phyloP scores from a whole-genome alignment of 2,888 invertebrate species.

The Campoletis raptor region DNA sequence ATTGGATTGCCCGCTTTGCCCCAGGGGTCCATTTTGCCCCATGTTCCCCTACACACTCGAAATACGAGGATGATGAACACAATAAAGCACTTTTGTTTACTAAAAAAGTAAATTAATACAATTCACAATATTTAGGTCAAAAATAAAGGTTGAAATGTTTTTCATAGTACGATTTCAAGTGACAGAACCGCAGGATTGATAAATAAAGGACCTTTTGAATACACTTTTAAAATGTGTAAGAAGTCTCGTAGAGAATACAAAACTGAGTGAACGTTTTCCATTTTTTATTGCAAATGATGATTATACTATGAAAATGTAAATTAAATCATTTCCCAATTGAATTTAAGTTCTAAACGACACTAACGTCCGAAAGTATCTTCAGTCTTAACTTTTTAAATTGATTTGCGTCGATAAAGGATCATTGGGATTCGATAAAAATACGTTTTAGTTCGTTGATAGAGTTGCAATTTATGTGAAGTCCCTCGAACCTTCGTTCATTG shows the following conservation, averaged over 20 bases:
- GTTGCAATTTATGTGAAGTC: constrained; percentile 1
- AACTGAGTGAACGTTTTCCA: neutral
- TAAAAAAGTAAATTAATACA: neutral
- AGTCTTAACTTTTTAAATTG: neutral
- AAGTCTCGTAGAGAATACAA: neutral
- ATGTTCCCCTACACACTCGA: neutral
- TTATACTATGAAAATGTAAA: neutral
- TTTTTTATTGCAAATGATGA: neutral
- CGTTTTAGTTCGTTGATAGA: constrained; percentile 24
- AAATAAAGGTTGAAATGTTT: too few species aligned
- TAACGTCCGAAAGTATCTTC: neutral
- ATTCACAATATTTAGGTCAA: neutral
- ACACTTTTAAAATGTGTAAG: neutral
- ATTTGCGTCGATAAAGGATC: constrained; percentile 16
- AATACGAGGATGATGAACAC: neutral
- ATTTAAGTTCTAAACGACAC: neutral
- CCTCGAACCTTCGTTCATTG: constrained; percentile 18
- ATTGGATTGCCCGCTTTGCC: too few species aligned
- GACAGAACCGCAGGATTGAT: too few species aligned
- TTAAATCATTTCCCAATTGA: neutral
- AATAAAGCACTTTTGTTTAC: neutral
- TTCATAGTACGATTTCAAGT: too few species aligned
- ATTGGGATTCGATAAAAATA: constrained; percentile 28
- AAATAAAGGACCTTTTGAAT: too few species aligned
- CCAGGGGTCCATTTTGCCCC: too few species aligned